These are phyloP conservation scores for Drosophila putrida DNA, from an alignment of 2,888 invertebrate genomes.

Conservation along the genomic window DNA sequence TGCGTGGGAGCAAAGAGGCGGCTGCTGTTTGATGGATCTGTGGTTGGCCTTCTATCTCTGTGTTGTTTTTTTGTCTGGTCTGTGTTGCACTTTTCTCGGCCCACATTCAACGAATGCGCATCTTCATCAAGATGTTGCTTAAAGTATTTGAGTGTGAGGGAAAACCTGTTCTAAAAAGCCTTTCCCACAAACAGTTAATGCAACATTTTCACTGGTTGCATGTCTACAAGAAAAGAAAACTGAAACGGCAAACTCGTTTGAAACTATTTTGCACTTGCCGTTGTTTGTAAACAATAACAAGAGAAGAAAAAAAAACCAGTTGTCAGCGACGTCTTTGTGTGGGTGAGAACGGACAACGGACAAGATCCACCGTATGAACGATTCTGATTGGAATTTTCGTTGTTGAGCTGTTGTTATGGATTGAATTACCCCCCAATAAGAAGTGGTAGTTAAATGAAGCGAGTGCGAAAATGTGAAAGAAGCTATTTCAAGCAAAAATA, in stretches of 20 bases:
- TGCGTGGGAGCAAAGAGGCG: slow-evolving; percentile 41
- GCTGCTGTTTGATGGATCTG: slow-evolving; percentile 4
- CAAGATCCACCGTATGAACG: not conserved
- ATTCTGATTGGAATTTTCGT: slow-evolving; percentile 32
- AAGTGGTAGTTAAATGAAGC: not conserved
- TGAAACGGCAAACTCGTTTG: slow-evolving; percentile 45
- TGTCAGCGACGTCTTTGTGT: slow-evolving; percentile 33
- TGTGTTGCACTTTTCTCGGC: slow-evolving; percentile 32
- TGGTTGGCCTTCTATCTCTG: too few species aligned
- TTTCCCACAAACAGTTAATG: slow-evolving; percentile 1
- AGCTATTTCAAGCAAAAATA: not conserved
- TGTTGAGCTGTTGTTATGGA: not conserved
- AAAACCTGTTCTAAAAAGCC: slow-evolving; percentile 54
- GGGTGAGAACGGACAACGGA: slow-evolving; percentile 17
- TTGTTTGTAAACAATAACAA: slow-evolving; percentile 69
- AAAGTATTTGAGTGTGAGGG: not conserved
- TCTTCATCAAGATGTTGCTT: slow-evolving; percentile 21
- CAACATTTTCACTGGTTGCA: slow-evolving; percentile 36
- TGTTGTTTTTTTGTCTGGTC: not conserved
- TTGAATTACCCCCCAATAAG: not conserved
- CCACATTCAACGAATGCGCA: slow-evolving; percentile 27
- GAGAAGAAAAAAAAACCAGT: slow-evolving; percentile 55
- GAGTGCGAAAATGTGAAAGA: slow-evolving; percentile 4
- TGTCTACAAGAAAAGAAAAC: slow-evolving; percentile 27
- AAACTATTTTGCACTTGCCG: slow-evolving; percentile 56